Evolutionary conservation across 2,888 invertebrate species (phyloP).

Genomic region (Nemotelus pantherinus): DNA sequence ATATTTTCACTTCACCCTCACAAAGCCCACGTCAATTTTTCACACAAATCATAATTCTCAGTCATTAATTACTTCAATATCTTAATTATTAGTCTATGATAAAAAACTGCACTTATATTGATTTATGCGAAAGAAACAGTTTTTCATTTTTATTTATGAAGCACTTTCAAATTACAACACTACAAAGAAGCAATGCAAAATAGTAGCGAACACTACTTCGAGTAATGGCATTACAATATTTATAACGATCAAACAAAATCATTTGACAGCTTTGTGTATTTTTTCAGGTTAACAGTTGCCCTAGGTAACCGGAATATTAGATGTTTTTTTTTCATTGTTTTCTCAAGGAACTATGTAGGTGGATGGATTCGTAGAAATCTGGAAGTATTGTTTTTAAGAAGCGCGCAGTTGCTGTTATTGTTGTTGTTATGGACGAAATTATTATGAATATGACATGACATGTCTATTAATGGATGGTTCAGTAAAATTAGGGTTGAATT

Average conservation of each 20-base stretch:
- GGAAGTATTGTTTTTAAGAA: background rate
- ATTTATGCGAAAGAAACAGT: too few relatives aligned
- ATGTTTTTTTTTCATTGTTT: background rate
- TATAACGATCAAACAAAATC: slow-evolving; percentile 40
- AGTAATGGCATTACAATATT: background rate
- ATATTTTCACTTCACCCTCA: too few relatives aligned
- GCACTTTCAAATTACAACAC: slow-evolving; percentile 13
- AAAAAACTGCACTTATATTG: too few relatives aligned
- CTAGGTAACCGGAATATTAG: slow-evolving; percentile 19
- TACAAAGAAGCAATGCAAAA: background rate
- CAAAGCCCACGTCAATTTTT: too few relatives aligned
- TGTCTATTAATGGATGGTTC: too few relatives aligned
- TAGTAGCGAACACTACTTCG: too few relatives aligned
- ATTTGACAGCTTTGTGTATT: slow-evolving; percentile 21
- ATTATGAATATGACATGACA: too few relatives aligned
- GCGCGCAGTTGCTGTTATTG: background rate
- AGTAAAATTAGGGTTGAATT: too few relatives aligned
- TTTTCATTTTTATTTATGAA: background rate
- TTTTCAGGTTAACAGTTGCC: slow-evolving; percentile 31
- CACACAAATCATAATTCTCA: too few relatives aligned
- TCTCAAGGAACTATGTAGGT: background rate
- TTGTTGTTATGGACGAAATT: too few relatives aligned
- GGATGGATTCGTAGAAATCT: background rate
- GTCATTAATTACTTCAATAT: too few relatives aligned
- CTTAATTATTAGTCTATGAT: too few relatives aligned